These are phyloP conservation scores for Xanthorhoe spadicearia DNA, from an alignment of 2,888 invertebrate genomes.

Conservation along the genomic window DNA sequence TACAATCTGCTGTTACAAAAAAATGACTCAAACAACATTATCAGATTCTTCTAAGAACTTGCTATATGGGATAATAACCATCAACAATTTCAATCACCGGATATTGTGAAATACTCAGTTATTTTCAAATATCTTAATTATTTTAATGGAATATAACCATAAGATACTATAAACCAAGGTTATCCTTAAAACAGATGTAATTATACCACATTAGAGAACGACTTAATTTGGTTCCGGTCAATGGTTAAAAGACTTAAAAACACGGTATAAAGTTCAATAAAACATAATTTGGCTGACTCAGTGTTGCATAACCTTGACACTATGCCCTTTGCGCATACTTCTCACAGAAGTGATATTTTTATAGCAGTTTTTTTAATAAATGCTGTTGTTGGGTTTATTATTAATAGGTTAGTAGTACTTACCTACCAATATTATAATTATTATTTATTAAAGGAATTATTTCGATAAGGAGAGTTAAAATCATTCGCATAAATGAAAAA, in stretches of 20 bases:
- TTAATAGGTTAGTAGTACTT: too few relatives aligned
- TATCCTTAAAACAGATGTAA: neutral
- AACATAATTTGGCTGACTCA: constrained; percentile 4
- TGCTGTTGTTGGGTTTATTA: too few relatives aligned
- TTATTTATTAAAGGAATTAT: too few relatives aligned
- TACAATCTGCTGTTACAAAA: neutral
- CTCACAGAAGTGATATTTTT: too few relatives aligned
- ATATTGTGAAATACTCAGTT: constrained; percentile 12
- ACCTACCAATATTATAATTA: too few relatives aligned
- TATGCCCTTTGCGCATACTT: too few relatives aligned
- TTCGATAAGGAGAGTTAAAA: too few relatives aligned
- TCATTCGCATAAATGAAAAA: too few relatives aligned
- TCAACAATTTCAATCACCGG: constrained; percentile 27
- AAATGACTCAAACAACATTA: neutral
- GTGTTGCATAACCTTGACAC: constrained; percentile 2
- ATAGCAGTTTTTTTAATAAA: too few relatives aligned
- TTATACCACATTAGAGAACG: constrained; percentile 8
- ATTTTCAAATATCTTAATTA: constrained; percentile 5
- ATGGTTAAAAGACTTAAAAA: neutral
- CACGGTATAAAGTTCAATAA: neutral
- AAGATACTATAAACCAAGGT: constrained; percentile 9
- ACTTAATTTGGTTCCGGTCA: constrained; percentile 2
- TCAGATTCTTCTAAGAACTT: constrained; percentile 16
- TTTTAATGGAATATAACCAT: neutral
- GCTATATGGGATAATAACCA: constrained; percentile 9